Evolutionary conservation across 2,888 invertebrate species (phyloP), one percentile per base, ranked within the genome.

Genomic region (Phyllotreta striolata): DNA sequence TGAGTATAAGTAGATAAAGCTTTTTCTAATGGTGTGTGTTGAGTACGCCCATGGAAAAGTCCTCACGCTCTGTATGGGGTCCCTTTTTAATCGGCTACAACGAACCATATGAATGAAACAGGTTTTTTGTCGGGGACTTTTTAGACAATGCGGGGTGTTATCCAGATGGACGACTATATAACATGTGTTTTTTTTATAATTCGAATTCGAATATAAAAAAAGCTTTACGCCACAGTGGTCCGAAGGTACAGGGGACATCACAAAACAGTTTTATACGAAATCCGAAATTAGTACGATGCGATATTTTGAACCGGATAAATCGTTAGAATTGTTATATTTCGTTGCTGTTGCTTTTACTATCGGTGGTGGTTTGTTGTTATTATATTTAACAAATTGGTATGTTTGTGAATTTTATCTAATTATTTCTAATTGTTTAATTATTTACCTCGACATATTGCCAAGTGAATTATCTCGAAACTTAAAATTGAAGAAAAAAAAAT

Each of bases 171-270:
- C 77, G 57, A 70, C 76, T 78, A 69, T 68, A 76, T 78, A 79
- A 79, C 80, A 80, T 79, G 78, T 80, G 80, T 78, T 80, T 80
- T 79, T n/a, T 80, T 79, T 79, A 77, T 76, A 77, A 79, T 77
- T 76, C 70, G 66, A 76, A 77, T 24, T 24, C 24, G 24, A 24
- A 24, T 24, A 76, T 76, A 76, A 78, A 79, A 78, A 77, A 79
- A 79, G 77, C 74, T 77, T 77, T 78, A 80, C 80, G 79, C 79
- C 79, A 79, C 77, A 74, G 77, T 76, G 79, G 78, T 76, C 78
- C 71, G 71, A 72, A 72, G 73, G 72, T 72, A 73, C 69, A 69
- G 76, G 78, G 77, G 77, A 76, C 75, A 77, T 70, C 74, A 72
- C 72, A 70, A 75, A 75, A 74, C 74, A 74, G 72, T 76, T 75